These are phyloP conservation scores for Actinemys pallida DNA, from an alignment of 2,113 vertebrate genomes.

Conservation along the genomic window DNA sequence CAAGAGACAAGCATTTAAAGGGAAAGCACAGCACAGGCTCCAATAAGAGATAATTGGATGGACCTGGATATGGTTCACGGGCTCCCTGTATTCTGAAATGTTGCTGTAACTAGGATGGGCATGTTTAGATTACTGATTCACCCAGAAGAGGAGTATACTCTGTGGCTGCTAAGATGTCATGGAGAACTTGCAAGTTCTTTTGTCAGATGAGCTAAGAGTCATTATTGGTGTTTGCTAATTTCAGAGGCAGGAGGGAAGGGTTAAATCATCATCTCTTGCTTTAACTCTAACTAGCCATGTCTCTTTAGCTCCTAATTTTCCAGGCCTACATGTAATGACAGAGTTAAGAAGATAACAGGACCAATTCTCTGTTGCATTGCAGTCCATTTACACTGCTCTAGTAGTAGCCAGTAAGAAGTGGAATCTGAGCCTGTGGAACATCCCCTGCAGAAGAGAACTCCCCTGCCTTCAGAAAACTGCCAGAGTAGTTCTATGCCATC, in stretches of 20 bases:
- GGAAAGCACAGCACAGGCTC: rapidly evolving
- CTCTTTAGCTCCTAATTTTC: neutral
- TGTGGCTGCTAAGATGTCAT: neutral
- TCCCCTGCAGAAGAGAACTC: neutral
- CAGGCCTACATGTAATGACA: neutral
- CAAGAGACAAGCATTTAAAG: rapidly evolving
- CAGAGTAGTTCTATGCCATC: neutral
- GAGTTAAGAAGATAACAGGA: neutral
- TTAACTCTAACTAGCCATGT: neutral
- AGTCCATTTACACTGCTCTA: neutral
- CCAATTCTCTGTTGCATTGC: neutral
- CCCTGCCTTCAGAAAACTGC: neutral
- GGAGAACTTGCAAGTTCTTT: neutral
- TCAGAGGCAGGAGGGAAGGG: too few relatives aligned
- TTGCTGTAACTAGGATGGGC: neutral
- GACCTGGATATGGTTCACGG: neutral
- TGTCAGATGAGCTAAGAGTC: neutral
- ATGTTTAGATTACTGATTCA: rapidly evolving
- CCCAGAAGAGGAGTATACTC: neutral
- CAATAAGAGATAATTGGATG: neutral
- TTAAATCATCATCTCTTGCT: neutral
- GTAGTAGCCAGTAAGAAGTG: neutral
- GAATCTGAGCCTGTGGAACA: neutral
- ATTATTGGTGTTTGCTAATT: neutral
- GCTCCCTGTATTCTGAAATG: neutral